Percentiles rank a stretch among this genome's conserved stretches.
phyloP scores from a whole-genome alignment of 2,888 invertebrate genomes.

The Thysanoteuthis rhombus region DNA sequence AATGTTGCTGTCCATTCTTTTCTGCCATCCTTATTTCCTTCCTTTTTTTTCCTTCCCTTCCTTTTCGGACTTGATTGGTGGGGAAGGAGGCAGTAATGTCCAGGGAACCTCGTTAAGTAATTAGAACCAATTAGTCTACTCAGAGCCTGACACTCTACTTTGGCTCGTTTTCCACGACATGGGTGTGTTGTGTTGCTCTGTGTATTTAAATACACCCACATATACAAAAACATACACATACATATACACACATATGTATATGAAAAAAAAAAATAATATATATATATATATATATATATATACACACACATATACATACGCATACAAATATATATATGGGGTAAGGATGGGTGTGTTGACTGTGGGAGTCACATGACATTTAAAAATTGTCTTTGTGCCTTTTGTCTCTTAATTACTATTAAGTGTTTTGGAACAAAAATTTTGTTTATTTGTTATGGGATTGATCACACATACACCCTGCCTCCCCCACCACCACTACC shows the following conservation, averaged over 20 bases:
- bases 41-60: no score
- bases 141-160: no score
- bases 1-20: no score
- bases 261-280: background rate
- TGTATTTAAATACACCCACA: no score
- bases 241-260: background rate
- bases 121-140: no score
- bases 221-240: background rate
- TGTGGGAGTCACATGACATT: background rate
- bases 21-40: no score
- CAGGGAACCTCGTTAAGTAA: no score
- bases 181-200: no score
- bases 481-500: no score
- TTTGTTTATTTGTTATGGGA: background rate
- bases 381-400: background rate
- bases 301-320: background rate
- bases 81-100: no score
- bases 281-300: slow-evolving; percentile 12
- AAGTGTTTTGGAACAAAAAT: background rate
- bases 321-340: background rate
- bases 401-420: slow-evolving; percentile 12
- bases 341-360: background rate
- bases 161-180: no score
- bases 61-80: no score
- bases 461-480: background rate